Conservation (phyloP, 1,140 invertebrate genomes). For the Micrasema minimum region DNA sequence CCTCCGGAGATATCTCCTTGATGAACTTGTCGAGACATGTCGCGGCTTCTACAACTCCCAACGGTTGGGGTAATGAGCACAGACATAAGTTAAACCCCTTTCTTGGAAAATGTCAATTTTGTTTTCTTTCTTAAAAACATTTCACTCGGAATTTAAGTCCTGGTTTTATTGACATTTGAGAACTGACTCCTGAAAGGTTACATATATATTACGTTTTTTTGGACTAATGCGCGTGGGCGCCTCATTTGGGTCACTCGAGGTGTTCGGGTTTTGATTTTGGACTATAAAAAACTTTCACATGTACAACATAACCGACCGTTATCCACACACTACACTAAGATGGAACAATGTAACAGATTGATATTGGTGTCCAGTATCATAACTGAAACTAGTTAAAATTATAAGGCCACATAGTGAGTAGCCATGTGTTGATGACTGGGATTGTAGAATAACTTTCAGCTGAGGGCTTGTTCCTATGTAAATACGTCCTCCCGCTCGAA, state of each 20-base stretch:
- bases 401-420: constrained; percentile 64
- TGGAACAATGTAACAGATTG: too few species aligned
- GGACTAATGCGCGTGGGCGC: neutral
- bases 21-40: constrained; percentile 69
- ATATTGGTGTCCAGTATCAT: too few species aligned
- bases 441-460: constrained; percentile 52
- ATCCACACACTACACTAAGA: too few species aligned
- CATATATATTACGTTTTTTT: neutral
- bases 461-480: constrained; percentile 24
- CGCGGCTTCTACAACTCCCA: constrained; percentile 75
- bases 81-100: constrained; percentile 77
- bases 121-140: too few species aligned
- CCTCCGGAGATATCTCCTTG: constrained; percentile 61
- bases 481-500: constrained; percentile 18
- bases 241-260: too few species aligned
- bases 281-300: too few species aligned
- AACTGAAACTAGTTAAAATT: constrained; percentile 66
- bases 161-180: too few species aligned
- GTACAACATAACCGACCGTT: too few species aligned
- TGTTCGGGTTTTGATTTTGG: neutral
- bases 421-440: constrained; percentile 60
- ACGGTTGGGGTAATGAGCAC: constrained; percentile 78
- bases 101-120: constrained; percentile 55
- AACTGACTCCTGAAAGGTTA: constrained; percentile 6
- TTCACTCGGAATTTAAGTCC: too few species aligned